These are phyloP conservation scores for Astur gentilis DNA, from an alignment of 2,113 vertebrate genomes.

Conservation along the genomic window DNA sequence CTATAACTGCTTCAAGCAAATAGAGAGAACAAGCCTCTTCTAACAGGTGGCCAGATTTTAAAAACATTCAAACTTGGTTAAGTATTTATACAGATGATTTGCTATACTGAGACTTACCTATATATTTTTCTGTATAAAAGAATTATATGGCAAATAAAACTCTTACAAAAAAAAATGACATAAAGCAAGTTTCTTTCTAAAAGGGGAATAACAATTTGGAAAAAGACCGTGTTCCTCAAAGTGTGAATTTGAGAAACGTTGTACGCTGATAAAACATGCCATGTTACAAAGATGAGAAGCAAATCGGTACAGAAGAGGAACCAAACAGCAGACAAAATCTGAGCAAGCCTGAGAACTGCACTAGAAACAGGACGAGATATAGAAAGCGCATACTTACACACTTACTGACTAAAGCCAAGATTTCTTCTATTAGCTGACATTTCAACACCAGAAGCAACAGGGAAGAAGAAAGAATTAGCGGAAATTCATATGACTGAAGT, in stretches of 20 bases:
- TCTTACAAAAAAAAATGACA: neutral
- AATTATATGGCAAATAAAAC: neutral
- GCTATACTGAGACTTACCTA: neutral
- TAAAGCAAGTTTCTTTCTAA: neutral
- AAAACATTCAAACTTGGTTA: neutral
- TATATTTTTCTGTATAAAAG: neutral
- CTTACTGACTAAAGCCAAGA: neutral
- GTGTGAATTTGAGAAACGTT: neutral
- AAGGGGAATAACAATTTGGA: neutral
- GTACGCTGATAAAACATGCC: rapidly evolving
- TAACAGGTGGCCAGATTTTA: neutral
- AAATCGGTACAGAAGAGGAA: neutral
- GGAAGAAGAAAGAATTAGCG: neutral
- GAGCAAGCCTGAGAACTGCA: neutral
- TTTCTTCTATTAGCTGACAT: neutral
- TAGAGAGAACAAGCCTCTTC: neutral
- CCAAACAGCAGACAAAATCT: neutral
- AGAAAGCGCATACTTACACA: neutral
- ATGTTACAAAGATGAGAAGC: neutral
- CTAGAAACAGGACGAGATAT: neutral
- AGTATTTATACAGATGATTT: neutral
- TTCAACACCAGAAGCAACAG: neutral
- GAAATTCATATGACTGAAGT: neutral
- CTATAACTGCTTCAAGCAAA: neutral
- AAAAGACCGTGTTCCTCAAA: neutral